Percentiles rank a stretch among this genome's conserved stretches.
Evolutionary conservation across 2,888 invertebrate genomes (phyloP).

Genomic region (Tenthredo scrophulariae): DNA sequence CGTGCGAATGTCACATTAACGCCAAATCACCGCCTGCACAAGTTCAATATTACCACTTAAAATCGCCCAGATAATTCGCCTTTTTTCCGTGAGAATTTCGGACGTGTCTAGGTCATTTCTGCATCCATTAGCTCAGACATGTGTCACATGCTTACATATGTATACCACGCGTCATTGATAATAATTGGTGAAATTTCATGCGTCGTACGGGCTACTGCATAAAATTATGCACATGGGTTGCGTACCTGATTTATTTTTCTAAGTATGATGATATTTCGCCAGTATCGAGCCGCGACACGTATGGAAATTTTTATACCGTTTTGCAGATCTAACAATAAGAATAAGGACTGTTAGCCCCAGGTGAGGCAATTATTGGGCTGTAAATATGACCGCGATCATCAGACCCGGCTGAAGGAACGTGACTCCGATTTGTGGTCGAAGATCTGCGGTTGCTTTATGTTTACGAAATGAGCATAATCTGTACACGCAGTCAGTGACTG

Average conservation of each 20-base stretch:
- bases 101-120: not conserved
- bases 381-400: conserved; percentile 1
- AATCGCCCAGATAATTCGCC: not conserved
- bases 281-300: not conserved
- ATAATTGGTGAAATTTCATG: not conserved
- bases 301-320: not conserved
- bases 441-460: conserved; percentile 40
- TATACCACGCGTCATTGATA: not conserved
- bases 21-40: not conserved
- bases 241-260: not conserved
- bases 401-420: conserved; percentile 13
- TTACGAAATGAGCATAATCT: conserved; percentile 7
- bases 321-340: not conserved
- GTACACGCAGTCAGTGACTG: conserved; percentile 7
- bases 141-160: not conserved
- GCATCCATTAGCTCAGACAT: not conserved
- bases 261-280: not conserved
- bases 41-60: not conserved
- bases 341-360: not conserved
- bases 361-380: conserved; percentile 8
- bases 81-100: conserved; percentile 9
- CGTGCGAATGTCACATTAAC: conserved; percentile 44
- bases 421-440: conserved; percentile 46
- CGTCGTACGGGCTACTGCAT: not conserved
- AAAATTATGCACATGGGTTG: not conserved